Base-by-base conservation (phyloP, 2,888 invertebrate species). In the Parnassius glacialis region DNA sequence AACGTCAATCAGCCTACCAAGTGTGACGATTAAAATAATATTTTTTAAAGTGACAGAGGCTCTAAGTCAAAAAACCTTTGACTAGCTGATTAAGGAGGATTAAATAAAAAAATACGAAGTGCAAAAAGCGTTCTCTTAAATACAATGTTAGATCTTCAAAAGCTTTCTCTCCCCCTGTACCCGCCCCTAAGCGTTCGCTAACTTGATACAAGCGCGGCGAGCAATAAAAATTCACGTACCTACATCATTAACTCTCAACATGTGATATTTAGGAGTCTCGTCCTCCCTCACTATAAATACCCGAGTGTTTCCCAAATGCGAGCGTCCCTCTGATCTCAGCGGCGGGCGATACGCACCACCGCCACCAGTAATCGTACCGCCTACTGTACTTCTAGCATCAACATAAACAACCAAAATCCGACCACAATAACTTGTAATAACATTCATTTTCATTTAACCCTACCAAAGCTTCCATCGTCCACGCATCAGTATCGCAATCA, bases 261-360 rank as follows among this genome's bases (percentile, higher is more conserved):
- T 59, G 16, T 59, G 63, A 59, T 61, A 56, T 61, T 57, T 61
- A 57, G 66, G 62, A 57, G 55, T 65, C 67, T 69, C 64, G 69
- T 68, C 70, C 70, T 69, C 70, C 71, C 70, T 66, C 64, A 65
- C 70, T 85, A 85, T 81, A 85, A 84, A 84, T 84, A 83, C 70
- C 55, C 62, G 57, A 64, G 74, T 74, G 69, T 73, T 76, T 73
- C 76, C 74, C 74, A 72, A 67, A 65, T 67, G 73, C 74, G 76
- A 77, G 70, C 67, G 52, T 74, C 78, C 78, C 74, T 87, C 69
- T 75, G 88, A 90, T 90, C 90, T 90, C 88, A 64, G 78, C 87
- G 90, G 90, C 87, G 90, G 90, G 88, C 90, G 90, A 81, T 80
- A 76, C 85, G 89, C 83, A 66, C 81, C 87, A 75, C 82, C 81